These are phyloP conservation scores for Mystacornis crossleyi DNA, from an alignment of 2,113 vertebrate species.

Conservation along the genomic window DNA sequence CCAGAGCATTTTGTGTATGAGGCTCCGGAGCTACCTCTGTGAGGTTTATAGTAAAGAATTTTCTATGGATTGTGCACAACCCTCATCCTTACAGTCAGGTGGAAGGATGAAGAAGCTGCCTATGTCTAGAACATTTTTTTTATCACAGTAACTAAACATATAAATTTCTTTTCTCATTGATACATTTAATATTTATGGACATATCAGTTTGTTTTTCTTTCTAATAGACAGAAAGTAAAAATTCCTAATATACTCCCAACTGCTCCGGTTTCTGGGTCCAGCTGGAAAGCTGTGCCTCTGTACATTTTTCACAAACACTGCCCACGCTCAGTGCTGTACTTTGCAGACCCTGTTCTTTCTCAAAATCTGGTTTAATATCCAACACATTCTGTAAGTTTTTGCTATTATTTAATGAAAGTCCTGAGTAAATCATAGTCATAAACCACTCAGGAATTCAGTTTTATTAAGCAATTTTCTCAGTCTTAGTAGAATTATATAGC, in stretches of 20 bases:
- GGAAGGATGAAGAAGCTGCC: neutral
- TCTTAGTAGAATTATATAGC: neutral
- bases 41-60: neutral
- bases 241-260: neutral
- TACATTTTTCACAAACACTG: neutral
- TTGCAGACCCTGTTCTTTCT: neutral
- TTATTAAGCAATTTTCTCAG: neutral
- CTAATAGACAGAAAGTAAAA: neutral
- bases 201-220: neutral
- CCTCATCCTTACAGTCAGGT: neutral
- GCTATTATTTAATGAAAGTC: neutral
- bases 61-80: neutral
- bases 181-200: neutral
- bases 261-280: neutral
- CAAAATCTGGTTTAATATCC: neutral
- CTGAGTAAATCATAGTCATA: neutral
- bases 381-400: neutral
- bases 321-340: neutral
- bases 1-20: neutral
- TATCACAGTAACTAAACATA: neutral
- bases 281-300: neutral
- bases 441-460: neutral
- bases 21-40: fast-evolving
- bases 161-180: neutral
- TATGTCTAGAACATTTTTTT: neutral